Base-by-base conservation (phyloP, 2,797 vertebrate genomes). In the Accipiter superciliosus region DNA sequence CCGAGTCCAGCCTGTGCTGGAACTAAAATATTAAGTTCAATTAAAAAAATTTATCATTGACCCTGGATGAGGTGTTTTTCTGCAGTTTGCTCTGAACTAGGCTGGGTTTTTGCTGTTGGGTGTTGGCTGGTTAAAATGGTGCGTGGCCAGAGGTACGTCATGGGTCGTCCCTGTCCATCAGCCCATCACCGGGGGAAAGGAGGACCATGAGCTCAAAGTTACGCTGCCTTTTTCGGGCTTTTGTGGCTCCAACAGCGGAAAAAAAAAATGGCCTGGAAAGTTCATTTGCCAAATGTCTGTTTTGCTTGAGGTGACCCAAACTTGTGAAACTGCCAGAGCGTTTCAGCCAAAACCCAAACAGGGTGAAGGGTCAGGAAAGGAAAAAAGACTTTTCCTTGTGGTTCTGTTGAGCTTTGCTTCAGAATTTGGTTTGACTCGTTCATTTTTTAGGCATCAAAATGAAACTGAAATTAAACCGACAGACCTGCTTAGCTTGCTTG, bases 291-390 rank as follows among this genome's bases (percentile, higher is more conserved):
- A 90, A 78, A 90, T 39, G 57, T 70, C 81, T 89, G 77, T 83
- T 96, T 92, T 74, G 72, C 72, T 90, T 55, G 91, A 89, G 82
- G 66, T 87, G 85, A 77, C 83, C 89, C 66, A 93, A 90, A 39
- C 35, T 45, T 71, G 83, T 59, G 73, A 53, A 66, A 74, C 35
- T 77, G 73, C 89, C 93, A 73, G 67, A 67, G 59, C 2, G 1
- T 81, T 89, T 80, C 26, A 26, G 80, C 63, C 93, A 83, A 80
- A 92, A 81, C 19, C 35, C 2, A 0, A 50, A 62, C 0, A 8
- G 25, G 42, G 57, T 28, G n/a, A 87, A 82, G 52, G 66, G 73
- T 87, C 58, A 47, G 65, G 67, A 58, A 59, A 84, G 52, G n/a
- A 33, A 53, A 84, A 83, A 69, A 52, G 10, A 24, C 24, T 93